phyloP scores from a whole-genome alignment of 2,797 vertebrate genomes.

The Chelon labrosus region DNA sequence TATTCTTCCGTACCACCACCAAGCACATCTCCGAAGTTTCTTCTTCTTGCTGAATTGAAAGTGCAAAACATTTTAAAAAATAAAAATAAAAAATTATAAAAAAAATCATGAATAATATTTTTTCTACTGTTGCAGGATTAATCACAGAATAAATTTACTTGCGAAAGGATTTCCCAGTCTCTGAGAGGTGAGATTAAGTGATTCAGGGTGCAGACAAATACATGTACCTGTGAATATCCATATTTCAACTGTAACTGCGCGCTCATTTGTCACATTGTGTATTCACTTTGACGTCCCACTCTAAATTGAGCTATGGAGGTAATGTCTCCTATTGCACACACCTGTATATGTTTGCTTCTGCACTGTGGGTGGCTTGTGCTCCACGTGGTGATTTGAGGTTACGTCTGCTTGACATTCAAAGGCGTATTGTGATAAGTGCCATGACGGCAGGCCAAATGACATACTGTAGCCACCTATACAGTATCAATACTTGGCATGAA shows the following conservation, averaged over 20 bases:
- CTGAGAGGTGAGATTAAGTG: constrained; percentile 80
- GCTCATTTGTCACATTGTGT: constrained; percentile 79
- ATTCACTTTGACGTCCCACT: constrained; percentile 74
- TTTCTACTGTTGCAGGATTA: constrained; percentile 65
- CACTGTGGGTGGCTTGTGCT: constrained; percentile 32
- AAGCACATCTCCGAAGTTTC: constrained; percentile 44
- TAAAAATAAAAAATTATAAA: too few species aligned
- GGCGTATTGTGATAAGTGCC: constrained; percentile 29
- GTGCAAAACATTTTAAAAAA: constrained; percentile 61
- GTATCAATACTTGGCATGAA: constrained; percentile 48
- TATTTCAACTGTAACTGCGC: constrained; percentile 78
- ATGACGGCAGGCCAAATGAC: constrained; percentile 34
- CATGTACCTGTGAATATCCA: constrained; percentile 73
- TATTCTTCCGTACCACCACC: constrained; percentile 47
- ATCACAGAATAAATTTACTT: constrained; percentile 76
- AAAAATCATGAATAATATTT: constrained; percentile 73
- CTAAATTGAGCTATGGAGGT: constrained; percentile 75
- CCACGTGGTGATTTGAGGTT: constrained; percentile 53
- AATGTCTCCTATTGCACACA: constrained; percentile 59
- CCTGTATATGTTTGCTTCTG: constrained; percentile 21
- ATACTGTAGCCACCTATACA: constrained; percentile 38
- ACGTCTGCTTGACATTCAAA: constrained; percentile 52
- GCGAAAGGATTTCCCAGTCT: constrained; percentile 62
- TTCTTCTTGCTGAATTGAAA: constrained; percentile 47
- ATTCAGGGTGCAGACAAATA: constrained; percentile 79